A percentile compares a stretch with the other conserved stretches of the same genome.
Evolutionary conservation across 2,797 vertebrate genomes (phyloP).

Genomic region (Rallus crepitans): DNA sequence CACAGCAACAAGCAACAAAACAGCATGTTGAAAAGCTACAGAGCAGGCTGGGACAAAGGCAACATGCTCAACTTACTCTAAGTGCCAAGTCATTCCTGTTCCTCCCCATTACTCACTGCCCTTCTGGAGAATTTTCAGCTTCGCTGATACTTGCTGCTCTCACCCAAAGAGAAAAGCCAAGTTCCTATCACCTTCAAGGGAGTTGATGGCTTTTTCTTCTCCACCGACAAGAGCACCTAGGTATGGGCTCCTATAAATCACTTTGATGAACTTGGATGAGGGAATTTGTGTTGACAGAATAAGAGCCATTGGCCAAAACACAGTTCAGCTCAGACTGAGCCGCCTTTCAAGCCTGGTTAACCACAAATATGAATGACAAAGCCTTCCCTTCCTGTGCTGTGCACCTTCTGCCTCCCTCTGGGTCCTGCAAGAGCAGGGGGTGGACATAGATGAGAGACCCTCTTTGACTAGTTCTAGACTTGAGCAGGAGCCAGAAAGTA

Average conservation of each 20-base stretch:
- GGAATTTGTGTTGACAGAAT: neutral
- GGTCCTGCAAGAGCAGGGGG: neutral
- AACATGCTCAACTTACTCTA: neutral
- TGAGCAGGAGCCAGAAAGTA: slow-evolving; percentile 17
- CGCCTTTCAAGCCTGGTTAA: neutral
- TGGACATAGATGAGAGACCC: neutral
- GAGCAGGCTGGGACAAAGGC: neutral
- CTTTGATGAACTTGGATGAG: neutral
- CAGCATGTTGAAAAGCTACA: neutral
- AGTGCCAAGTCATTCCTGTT: neutral
- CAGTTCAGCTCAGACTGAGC: neutral
- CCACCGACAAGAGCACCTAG: neutral
- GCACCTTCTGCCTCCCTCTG: neutral
- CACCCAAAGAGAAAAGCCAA: neutral
- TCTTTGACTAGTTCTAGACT: neutral
- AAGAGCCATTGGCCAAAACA: neutral
- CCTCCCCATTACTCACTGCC: neutral
- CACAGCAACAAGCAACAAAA: neutral
- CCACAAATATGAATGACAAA: neutral
- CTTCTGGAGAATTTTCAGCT: neutral
- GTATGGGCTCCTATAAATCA: neutral
- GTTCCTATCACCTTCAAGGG: neutral
- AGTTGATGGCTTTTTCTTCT: neutral
- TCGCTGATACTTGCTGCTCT: neutral
- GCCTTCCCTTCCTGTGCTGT: neutral